phyloP scores from a whole-genome alignment of 37 sponge, comb jelly and placozoan genomes.

The Aphrocallistes beatrix region DNA sequence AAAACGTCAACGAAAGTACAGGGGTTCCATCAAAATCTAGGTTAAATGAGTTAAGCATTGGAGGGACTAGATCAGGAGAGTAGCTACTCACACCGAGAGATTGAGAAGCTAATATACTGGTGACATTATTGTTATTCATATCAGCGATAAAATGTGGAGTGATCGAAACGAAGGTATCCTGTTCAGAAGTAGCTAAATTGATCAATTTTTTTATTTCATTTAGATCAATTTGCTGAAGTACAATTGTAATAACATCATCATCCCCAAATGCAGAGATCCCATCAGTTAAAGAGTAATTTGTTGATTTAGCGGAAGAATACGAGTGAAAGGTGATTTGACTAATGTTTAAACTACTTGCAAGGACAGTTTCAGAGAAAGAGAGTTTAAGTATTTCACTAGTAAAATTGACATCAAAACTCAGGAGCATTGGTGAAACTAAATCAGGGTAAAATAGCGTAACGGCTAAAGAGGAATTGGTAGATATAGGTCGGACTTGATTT shows the following conservation, averaged over 20 bases:
- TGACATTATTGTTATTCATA: constrained; percentile 63
- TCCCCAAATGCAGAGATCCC: constrained; percentile 34
- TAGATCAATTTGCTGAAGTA: constrained; percentile 41
- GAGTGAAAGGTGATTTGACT: constrained; percentile 54
- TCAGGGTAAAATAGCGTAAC: constrained; percentile 41
- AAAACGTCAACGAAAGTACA: constrained; percentile 58
- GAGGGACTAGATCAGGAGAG: constrained; percentile 34
- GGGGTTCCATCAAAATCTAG: constrained; percentile 57
- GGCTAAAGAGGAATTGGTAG: neutral
- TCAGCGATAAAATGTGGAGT: constrained; percentile 43
- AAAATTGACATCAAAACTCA: constrained; percentile 54
- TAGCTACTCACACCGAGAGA: constrained; percentile 35
- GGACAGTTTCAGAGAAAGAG: constrained; percentile 75
- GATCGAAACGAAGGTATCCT: constrained; percentile 43
- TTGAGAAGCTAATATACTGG: constrained; percentile 1
- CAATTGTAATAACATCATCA: constrained; percentile 53
- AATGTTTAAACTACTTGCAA: constrained; percentile 43
- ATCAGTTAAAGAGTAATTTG: constrained; percentile 34
- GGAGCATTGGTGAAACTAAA: constrained; percentile 34
- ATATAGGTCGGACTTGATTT: constrained; percentile 24
- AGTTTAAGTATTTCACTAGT: constrained; percentile 55
- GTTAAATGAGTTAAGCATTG: constrained; percentile 46
- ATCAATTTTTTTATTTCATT: constrained; percentile 52
- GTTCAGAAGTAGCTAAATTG: constrained; percentile 37
- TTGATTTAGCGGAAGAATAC: neutral